Percentiles rank a stretch among this genome's conserved stretches.
Evolutionary conservation across 2,888 invertebrate genomes (phyloP).

Genomic region (Ligdia adustata): DNA sequence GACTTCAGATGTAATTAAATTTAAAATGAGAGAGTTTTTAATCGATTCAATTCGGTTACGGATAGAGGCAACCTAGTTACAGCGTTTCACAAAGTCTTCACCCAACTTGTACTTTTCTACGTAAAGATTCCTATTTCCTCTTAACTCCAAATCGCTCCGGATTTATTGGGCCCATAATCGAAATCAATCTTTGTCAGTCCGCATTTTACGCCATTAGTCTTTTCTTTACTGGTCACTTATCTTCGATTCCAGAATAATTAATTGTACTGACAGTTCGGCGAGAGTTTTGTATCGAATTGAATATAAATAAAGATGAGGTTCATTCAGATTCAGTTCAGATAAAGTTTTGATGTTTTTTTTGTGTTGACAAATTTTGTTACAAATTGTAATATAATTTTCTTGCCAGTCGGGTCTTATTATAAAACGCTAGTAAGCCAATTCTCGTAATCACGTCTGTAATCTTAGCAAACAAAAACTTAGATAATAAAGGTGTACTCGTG

Average conservation of each 20-base stretch:
- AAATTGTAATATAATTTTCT: background rate
- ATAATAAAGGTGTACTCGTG: too few species aligned
- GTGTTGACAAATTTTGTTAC: background rate
- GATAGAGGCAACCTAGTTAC: slow-evolving; percentile 4
- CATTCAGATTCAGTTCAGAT: too few species aligned
- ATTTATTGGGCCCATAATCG: slow-evolving; percentile 37
- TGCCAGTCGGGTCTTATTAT: too few species aligned
- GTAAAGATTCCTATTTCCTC: slow-evolving; percentile 17
- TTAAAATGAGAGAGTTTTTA: too few species aligned
- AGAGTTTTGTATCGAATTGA: slow-evolving; percentile 18
- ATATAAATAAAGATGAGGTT: background rate
- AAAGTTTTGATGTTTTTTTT: background rate
- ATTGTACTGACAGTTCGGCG: slow-evolving; percentile 28
- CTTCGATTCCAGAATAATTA: slow-evolving; percentile 40
- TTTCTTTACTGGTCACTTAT: slow-evolving; percentile 39
- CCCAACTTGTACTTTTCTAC: slow-evolving; percentile 19
- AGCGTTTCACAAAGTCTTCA: slow-evolving; percentile 2
- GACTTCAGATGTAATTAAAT: too few species aligned
- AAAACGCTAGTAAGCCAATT: too few species aligned
- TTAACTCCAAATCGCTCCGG: slow-evolving; percentile 21
- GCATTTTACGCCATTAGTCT: slow-evolving; percentile 37
- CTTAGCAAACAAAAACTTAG: too few species aligned
- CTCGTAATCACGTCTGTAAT: too few species aligned
- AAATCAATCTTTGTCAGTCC: slow-evolving; percentile 40
- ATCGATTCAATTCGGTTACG: too few species aligned